Evolutionary conservation across 92 coral and sea anemone genomes (phyloP).

Genomic region (Diadumene lineata): DNA sequence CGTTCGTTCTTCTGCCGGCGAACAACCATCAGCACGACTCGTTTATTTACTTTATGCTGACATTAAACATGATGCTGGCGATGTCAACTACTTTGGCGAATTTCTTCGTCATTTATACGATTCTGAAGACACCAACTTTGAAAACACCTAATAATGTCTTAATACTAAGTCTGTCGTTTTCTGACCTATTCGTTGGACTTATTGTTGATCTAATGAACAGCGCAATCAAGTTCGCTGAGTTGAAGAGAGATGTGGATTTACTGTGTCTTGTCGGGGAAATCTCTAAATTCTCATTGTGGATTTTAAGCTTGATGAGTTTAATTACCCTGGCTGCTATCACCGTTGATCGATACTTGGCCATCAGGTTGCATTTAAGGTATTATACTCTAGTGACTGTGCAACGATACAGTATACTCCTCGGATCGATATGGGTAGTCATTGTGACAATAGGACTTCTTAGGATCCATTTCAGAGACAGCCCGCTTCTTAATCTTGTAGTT

Average conservation of each 20-base stretch:
- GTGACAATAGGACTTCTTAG: not conserved
- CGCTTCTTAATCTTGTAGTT: not conserved
- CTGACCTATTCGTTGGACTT: not conserved
- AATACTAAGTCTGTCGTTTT: not conserved
- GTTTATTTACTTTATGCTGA: not conserved
- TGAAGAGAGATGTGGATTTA: not conserved
- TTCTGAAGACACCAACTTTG: slow-evolving; percentile 7
- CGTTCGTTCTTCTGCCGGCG: not conserved
- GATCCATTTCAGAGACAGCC: not conserved
- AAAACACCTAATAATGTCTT: slow-evolving; percentile 11
- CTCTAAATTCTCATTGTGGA: not conserved
- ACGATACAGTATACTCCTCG: not conserved
- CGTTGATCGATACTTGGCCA: not conserved
- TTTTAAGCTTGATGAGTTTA: not conserved
- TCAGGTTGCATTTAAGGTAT: not conserved
- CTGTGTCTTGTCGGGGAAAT: not conserved
- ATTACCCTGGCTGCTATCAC: not conserved
- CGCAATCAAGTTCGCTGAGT: not conserved
- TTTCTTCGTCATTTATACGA: slow-evolving; percentile 11
- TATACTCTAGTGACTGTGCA: not conserved
- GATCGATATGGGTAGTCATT: not conserved
- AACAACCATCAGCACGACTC: not conserved
- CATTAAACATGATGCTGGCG: not conserved
- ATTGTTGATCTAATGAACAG: not conserved
- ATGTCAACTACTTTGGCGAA: not conserved